Percentiles rank a stretch among this genome's conserved stretches.
These are phyloP conservation scores for Parapristionchus giblindavisi DNA, from an alignment of 2,888 invertebrate species.

Conservation along the genomic window DNA sequence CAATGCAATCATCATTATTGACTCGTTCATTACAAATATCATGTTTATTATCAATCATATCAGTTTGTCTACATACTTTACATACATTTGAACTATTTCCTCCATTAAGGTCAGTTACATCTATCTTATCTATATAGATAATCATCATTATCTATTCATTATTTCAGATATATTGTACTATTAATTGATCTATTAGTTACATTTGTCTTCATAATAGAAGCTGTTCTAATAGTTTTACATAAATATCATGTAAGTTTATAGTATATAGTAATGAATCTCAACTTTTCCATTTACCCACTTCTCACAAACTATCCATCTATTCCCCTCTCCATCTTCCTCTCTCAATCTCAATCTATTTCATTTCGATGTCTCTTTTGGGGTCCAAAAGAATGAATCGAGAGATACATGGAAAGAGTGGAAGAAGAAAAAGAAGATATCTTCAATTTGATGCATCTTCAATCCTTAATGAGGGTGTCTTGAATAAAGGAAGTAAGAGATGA, in stretches of 20 bases:
- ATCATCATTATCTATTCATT: background rate
- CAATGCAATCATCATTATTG: conserved; percentile 15
- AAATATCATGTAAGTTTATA: conserved; percentile 15
- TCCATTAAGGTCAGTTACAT: conserved; percentile 75
- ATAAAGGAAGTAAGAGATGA: too few species aligned
- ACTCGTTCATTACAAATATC: conserved; percentile 22
- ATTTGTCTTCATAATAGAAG: conserved; percentile 25
- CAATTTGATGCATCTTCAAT: conserved; percentile 22
- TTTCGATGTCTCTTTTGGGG: too few species aligned
- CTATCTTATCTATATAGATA: background rate
- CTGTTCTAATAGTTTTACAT: conserved; percentile 22
- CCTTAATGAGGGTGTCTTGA: conserved; percentile 17
- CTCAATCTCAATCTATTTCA: background rate
- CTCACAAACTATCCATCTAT: conserved; percentile 74
- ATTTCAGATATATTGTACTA: conserved; percentile 27
- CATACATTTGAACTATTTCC: conserved; percentile 90
- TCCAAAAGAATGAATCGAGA: conserved; percentile 20
- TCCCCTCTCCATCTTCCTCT: background rate
- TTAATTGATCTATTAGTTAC: conserved; percentile 14
- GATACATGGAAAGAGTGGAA: conserved; percentile 6
- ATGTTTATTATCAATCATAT: conserved; percentile 34
- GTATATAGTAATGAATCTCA: background rate
- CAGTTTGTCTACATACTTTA: conserved; percentile 93
- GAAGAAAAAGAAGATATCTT: conserved; percentile 39
- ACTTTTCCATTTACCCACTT: background rate